Conservation (phyloP, 1,140 invertebrate genomes). For the Lethrus apterus region DNA sequence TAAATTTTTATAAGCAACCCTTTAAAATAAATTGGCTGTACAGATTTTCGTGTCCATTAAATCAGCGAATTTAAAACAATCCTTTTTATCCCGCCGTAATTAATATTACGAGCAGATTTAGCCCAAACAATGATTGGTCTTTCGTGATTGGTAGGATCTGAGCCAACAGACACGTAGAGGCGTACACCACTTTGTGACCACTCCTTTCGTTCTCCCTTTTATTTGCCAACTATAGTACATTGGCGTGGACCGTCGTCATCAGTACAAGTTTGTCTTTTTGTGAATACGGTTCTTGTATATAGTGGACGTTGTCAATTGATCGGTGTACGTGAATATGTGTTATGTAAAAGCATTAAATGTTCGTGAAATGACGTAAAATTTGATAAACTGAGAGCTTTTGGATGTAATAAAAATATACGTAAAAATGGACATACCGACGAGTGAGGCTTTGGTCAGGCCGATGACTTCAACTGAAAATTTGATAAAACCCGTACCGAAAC, state of each 20-base stretch:
- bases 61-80: conserved; percentile 8
- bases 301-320: no score
- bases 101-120: conserved; percentile 28
- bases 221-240: conserved; percentile 15
- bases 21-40: conserved; percentile 4
- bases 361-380: no score
- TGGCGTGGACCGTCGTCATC: conserved; percentile 15
- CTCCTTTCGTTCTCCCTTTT: conserved; percentile 10
- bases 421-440: conserved; percentile 24
- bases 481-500: conserved; percentile 37
- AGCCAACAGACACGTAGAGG: conserved; percentile 22
- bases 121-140: conserved; percentile 25
- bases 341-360: no score
- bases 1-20: no score
- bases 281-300: conserved; percentile 4
- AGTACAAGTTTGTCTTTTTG: conserved; percentile 13
- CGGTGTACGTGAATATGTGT: no score
- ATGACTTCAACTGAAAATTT: conserved; percentile 15
- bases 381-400: no score
- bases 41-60: conserved; percentile 10
- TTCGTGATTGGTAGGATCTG: conserved; percentile 21
- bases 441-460: conserved; percentile 12
- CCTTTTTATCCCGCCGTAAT: conserved; percentile 25
- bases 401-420: no score
- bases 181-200: conserved; percentile 1